A percentile compares a stretch with the other conserved stretches of the same genome.
Conservation (phyloP, 2,888 invertebrate species). For the Rotaria socialis region DNA sequence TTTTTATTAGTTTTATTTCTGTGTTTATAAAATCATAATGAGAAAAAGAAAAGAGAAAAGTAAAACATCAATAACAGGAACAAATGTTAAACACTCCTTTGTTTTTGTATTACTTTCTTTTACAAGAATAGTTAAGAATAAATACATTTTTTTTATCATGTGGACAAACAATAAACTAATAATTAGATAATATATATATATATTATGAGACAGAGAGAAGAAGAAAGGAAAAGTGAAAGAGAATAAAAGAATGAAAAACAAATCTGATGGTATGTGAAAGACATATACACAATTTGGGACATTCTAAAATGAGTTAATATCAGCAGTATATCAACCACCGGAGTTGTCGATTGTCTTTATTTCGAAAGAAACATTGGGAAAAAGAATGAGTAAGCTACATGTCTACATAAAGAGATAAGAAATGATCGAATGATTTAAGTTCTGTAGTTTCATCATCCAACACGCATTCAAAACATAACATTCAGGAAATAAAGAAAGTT, state of each 20-base stretch:
- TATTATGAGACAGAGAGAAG: not conserved
- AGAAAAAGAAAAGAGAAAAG: not conserved
- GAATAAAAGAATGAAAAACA: not conserved
- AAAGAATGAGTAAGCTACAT: not conserved
- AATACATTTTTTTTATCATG: not conserved
- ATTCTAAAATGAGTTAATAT: constrained; percentile 1
- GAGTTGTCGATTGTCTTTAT: constrained; percentile 5
- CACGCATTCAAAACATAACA: constrained; percentile 18
- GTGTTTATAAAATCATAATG: not conserved
- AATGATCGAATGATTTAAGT: not conserved
- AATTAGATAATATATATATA: not conserved
- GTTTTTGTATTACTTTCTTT: not conserved
- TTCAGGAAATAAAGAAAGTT: not conserved
- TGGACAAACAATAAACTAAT: not conserved
- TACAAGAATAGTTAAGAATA: not conserved
- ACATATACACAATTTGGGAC: not conserved
- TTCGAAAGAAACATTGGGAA: not conserved
- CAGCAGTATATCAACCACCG: constrained; percentile 23
- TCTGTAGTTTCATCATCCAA: constrained; percentile 9
- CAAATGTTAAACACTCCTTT: not conserved
- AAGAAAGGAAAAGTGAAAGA: not conserved
- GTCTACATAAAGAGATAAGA: not conserved
- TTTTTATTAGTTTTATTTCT: not conserved
- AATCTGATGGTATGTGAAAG: constrained; percentile 26
- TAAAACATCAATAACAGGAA: not conserved